phyloP scores from a whole-genome alignment of 2,797 vertebrate genomes.

The Choloepus didactylus region DNA sequence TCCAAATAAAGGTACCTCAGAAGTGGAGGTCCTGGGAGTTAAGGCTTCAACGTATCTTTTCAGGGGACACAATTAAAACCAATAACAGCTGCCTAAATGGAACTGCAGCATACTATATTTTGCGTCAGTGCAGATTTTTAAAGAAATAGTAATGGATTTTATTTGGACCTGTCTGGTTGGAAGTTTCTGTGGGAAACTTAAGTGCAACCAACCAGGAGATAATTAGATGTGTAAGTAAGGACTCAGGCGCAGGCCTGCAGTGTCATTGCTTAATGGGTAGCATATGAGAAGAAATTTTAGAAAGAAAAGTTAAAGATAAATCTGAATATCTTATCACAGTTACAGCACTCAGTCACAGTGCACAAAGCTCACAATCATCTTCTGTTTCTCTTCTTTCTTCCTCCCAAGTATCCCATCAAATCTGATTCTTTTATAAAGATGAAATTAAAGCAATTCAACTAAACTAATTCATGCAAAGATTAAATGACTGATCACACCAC shows the following conservation, averaged over 20 bases:
- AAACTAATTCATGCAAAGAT: neutral
- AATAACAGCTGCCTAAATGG: neutral
- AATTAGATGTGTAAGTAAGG: neutral
- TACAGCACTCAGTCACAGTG: neutral
- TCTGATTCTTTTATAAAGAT: neutral
- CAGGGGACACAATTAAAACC: too few relatives aligned
- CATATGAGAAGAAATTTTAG: neutral
- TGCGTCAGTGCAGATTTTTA: neutral
- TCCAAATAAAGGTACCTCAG: too few relatives aligned
- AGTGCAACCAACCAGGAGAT: neutral
- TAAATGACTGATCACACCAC: neutral
- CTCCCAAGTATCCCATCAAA: neutral
- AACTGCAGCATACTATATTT: neutral
- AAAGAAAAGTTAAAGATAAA: conserved; percentile 23
- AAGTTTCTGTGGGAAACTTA: neutral
- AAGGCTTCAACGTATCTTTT: too few relatives aligned
- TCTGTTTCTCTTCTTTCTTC: neutral
- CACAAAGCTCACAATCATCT: neutral
- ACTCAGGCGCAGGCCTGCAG: neutral
- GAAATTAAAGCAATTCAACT: neutral
- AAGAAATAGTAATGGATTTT: neutral
- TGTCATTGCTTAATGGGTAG: neutral
- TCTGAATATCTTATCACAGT: neutral
- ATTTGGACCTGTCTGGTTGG: neutral
- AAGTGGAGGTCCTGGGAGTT: too few relatives aligned